Percentiles rank a stretch among this genome's conserved stretches.
Conservation (phyloP, 1,140 invertebrate species). For the Drosophila punjabiensis region DNA sequence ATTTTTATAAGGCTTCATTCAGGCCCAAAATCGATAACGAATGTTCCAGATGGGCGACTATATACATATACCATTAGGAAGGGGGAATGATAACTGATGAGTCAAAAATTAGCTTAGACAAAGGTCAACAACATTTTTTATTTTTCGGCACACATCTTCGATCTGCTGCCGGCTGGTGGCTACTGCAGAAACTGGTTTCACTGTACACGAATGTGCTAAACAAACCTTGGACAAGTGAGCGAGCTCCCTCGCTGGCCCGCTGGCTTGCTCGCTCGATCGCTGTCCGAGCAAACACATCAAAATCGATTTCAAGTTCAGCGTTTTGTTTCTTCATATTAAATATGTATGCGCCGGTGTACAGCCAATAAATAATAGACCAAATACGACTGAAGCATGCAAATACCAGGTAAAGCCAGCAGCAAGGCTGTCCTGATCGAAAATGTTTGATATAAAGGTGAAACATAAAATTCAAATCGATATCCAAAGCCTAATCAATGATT, state of each 20-base stretch:
- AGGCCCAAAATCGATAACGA: neutral
- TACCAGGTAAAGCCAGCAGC: constrained; percentile 22
- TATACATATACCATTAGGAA: too few species aligned
- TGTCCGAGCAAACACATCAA: constrained; percentile 59
- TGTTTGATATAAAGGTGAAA: neutral
- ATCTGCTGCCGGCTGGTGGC: constrained; percentile 37
- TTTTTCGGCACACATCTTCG: constrained; percentile 50
- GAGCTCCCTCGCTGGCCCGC: constrained; percentile 3
- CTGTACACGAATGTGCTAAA: constrained; percentile 66
- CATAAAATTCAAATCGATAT: neutral
- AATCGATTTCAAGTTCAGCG: constrained; percentile 80
- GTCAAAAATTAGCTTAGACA: constrained; percentile 37
- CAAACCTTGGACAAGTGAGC: constrained; percentile 64
- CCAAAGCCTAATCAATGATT: too few species aligned
- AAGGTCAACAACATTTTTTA: constrained; percentile 71
- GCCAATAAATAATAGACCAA: constrained; percentile 61
- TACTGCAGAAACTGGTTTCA: constrained; percentile 62
- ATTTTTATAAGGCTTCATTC: neutral
- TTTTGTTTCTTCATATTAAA: constrained; percentile 58
- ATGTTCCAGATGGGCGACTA: constrained; percentile 7
- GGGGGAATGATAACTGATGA: constrained; percentile 19
- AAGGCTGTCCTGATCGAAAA: constrained; percentile 22
- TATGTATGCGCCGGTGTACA: constrained; percentile 39
- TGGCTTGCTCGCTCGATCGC: neutral
- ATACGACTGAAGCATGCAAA: constrained; percentile 60